Evolutionary conservation across 2,113 vertebrate genomes (phyloP), one percentile per base, ranked within the genome.

Genomic region (Eonycteris spelaea): DNA sequence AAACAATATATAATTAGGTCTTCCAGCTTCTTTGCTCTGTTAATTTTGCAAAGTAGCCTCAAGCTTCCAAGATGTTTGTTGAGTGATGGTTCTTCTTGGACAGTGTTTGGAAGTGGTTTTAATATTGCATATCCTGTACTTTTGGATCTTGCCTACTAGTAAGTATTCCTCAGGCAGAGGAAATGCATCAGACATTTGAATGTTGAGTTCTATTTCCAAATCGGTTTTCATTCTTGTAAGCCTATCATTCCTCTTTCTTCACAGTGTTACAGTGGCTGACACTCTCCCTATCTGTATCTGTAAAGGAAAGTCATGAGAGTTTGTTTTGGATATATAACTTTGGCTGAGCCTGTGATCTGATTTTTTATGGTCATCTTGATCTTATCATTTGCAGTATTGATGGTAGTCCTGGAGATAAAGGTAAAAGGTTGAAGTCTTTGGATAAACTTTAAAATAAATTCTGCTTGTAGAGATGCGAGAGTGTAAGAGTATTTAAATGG

Each of bases 401-500:
- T 91, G 53, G 16, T 83, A 83, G 57, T 30, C n/a, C 45, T 74
- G 67, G 57, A 65, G 75, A 45, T 55, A 74, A 71, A 89, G 30
- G 45, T 82, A 63, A 24, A 88, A 88, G 77, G 30, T 74, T 74
- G 57, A 55, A 33, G 24, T 65, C 45, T 74, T 65, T 74, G 86
- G 68, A 45, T 83, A 55, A 89, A 74, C 67, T 82, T 87, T 19
- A 40, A 40, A 61, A 59, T 79, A 84, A 80, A 63, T 74, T 79
- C 26, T 80, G 16, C 30, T 67, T 85, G 12, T 53, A 77, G 63
- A 73, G 28, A 22, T 78, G 68, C 33, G 67, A 96, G 67, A 87
- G 61, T 71, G 87, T 94, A 85, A n/a, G 35, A 84, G 93, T 93
- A 30, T 48, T 91, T 94, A 92, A 93, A 16, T 87, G 16, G 48